Evolutionary conservation across 2,113 vertebrate species (phyloP).

Genomic region (Lycaon pictus): DNA sequence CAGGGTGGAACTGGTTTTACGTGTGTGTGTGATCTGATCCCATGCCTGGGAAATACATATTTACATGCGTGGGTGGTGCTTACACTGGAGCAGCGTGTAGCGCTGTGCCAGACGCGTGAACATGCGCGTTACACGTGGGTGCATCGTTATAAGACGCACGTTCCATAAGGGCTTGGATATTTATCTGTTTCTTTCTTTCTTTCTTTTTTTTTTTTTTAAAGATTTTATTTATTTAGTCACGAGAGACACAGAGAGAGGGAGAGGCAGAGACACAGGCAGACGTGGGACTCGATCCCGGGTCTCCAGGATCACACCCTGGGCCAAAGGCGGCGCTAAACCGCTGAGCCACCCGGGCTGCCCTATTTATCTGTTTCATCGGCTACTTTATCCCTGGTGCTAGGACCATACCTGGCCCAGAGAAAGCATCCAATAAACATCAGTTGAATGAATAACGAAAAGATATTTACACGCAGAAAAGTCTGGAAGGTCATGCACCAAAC

Average conservation of each 20-base stretch:
- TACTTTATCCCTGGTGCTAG: background rate
- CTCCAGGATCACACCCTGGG: too few relatives aligned
- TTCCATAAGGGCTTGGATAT: background rate
- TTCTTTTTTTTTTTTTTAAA: too few relatives aligned
- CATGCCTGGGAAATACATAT: background rate
- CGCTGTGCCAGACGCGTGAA: background rate
- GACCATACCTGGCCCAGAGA: background rate
- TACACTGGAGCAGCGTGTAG: background rate
- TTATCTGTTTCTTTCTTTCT: background rate
- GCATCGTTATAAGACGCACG: background rate
- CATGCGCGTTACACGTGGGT: too few relatives aligned
- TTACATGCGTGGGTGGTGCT: background rate
- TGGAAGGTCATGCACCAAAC: background rate
- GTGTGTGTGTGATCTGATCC: background rate
- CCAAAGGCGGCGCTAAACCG: too few relatives aligned
- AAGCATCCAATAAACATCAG: background rate
- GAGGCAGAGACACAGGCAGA: too few relatives aligned
- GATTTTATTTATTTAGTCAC: too few relatives aligned
- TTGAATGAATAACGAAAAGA: background rate
- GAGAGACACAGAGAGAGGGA: too few relatives aligned
- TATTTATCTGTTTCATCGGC: background rate
- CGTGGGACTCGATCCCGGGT: too few relatives aligned
- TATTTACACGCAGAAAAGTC: background rate
- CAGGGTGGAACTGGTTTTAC: background rate
- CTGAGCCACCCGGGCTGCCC: too few relatives aligned